Percentiles rank a stretch among this genome's conserved stretches.
These are phyloP conservation scores for Eudorcas thomsonii DNA, from an alignment of 2,113 vertebrate genomes.

Conservation along the genomic window DNA sequence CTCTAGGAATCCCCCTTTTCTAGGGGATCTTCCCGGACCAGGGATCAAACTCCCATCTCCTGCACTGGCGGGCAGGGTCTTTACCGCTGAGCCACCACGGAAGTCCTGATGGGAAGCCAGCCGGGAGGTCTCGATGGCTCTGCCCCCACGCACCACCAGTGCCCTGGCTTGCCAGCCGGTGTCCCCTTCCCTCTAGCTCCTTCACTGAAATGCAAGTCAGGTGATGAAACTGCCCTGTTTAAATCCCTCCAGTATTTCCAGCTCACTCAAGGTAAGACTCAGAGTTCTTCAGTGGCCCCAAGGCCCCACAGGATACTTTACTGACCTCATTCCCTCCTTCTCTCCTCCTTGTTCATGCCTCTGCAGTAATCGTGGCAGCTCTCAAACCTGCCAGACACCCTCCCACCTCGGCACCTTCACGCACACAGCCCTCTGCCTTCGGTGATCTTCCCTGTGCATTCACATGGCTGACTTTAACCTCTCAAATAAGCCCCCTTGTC, in stretches of 20 bases:
- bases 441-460: fast-evolving
- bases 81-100: background rate
- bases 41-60: background rate
- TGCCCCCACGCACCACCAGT: no score
- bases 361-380: background rate
- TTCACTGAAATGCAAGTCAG: background rate
- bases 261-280: background rate
- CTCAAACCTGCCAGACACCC: background rate
- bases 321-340: background rate
- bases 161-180: no score
- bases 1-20: background rate
- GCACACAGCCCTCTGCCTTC: background rate
- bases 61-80: background rate
- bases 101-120: background rate
- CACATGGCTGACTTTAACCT: background rate
- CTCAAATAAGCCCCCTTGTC: background rate
- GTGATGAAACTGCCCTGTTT: background rate
- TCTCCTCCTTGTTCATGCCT: background rate
- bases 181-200: background rate
- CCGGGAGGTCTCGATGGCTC: background rate
- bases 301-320: background rate
- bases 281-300: background rate
- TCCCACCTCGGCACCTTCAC: background rate
- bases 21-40: background rate
- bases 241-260: background rate